Conservation (phyloP, 2,113 vertebrate species). For the Callipepla squamata region DNA sequence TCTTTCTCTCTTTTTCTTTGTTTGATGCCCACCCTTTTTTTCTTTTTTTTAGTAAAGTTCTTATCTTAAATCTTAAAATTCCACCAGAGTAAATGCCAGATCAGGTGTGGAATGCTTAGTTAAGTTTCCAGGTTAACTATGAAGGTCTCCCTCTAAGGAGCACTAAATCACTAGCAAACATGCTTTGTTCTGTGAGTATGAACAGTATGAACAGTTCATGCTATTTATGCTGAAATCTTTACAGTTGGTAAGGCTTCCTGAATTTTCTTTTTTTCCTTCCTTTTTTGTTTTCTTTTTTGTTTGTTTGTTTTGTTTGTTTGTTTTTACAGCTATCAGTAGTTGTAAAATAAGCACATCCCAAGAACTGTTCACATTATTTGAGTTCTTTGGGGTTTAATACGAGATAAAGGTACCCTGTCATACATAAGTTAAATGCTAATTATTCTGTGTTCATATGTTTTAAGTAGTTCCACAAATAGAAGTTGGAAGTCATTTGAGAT, state of each 20-base stretch:
- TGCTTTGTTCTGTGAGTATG: neutral
- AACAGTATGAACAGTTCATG: neutral
- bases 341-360: neutral
- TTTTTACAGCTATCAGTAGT: neutral
- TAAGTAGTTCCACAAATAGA: neutral
- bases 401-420: neutral
- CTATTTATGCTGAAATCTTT: neutral
- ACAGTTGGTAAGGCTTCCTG: neutral
- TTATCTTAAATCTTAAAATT: neutral
- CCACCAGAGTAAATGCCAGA: neutral
- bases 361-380: rapidly evolving
- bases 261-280: neutral
- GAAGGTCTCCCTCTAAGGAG: neutral
- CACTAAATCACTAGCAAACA: neutral
- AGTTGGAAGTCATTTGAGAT: neutral
- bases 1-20: neutral
- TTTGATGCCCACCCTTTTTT: neutral
- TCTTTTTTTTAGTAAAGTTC: neutral
- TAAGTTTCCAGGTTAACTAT: neutral
- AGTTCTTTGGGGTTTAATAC: neutral
- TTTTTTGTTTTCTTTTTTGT: no score
- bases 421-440: neutral
- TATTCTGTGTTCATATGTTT: neutral
- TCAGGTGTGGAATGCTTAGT: neutral
- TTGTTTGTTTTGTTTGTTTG: no score